Evolutionary conservation across 2,113 vertebrate species (phyloP), one percentile per base, ranked within the genome.

Genomic region (Pterocles orientalis): DNA sequence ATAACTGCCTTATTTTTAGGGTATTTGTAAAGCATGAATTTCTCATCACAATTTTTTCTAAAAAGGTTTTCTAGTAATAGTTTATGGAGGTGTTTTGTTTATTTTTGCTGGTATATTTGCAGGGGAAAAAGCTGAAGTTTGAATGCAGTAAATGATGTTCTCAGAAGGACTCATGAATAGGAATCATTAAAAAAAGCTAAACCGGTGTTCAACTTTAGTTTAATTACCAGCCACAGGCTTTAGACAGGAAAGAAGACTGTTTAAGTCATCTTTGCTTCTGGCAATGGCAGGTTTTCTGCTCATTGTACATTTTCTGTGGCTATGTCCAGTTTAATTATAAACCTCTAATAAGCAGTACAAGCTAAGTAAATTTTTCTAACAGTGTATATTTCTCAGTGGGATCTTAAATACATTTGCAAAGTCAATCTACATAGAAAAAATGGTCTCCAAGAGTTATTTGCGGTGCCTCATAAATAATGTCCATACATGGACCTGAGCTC

Each of bases 311-410:
- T 95, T 90, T 75, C 47, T 83, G 6, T 75, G 82, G 5, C 15
- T 92, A 88, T 86, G 93, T 94, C 90, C 94, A 68, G 64, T 90
- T 92, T 81, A 68, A 94, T 88, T 88, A 47, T 70, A 93, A 90
- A 78, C 12, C 9, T 83, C 19, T 92, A 71, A 92, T 90, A 93
- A 83, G 56, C 39, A 53, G 24, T 36, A 45, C 48, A 92, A 95
- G 34, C 48, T 86, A 86, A 79, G 53, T 53, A 64, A 57, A 34
- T 51, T 95, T 90, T 90, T 26, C 34, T 72, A 58, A 58, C 14
- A 73, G 26, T 54, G 2, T 31, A 20, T 65, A 8, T 84, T 96
- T 86, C 79, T 79, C 29, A 48, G 12, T 25, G 24, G 39, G 26
- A 41, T 90, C 60, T 83, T 75, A 81, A 78, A 78, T 56, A 60